These are phyloP conservation scores for Galendromus occidentalis DNA, from an alignment of 1,140 invertebrate species.

Conservation along the genomic window DNA sequence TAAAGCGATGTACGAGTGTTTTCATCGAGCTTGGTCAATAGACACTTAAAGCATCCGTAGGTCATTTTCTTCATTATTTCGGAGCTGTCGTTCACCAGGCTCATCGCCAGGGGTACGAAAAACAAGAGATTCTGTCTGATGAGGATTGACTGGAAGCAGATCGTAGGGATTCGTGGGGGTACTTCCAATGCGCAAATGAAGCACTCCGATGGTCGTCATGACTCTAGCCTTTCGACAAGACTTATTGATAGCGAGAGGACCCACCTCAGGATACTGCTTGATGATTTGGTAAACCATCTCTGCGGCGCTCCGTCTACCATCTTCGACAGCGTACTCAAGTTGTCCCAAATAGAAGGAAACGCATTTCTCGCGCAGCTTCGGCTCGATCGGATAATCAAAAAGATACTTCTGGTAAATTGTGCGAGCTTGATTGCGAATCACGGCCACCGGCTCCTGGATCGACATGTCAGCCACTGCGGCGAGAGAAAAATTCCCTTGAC, in stretches of 20 bases:
- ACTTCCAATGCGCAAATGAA: no score
- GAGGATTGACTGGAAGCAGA: no score
- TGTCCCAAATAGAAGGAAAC: slow-evolving; percentile 61
- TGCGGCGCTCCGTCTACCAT: slow-evolving; percentile 59
- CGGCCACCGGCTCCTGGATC: background rate
- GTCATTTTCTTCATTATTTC: background rate
- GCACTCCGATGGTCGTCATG: no score
- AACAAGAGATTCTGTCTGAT: background rate
- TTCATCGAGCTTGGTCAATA: background rate
- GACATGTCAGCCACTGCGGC: background rate
- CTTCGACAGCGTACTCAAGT: slow-evolving; percentile 51
- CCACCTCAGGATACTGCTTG: slow-evolving; percentile 47
- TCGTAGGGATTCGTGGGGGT: no score
- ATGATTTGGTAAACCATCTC: slow-evolving; percentile 61
- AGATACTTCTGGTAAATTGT: slow-evolving; percentile 41
- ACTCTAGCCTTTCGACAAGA: no score
- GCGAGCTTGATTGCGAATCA: slow-evolving; percentile 3
- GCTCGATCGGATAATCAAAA: slow-evolving; percentile 54
- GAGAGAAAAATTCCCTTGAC: background rate
- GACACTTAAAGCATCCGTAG: background rate
- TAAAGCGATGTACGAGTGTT: slow-evolving; percentile 1
- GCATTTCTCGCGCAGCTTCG: slow-evolving; percentile 40
- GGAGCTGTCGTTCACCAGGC: slow-evolving; percentile 13
- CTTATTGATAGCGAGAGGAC: no score
- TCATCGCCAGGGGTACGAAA: slow-evolving; percentile 12